Base-by-base conservation (phyloP, 2,113 vertebrate genomes). In the Prolemur simus region DNA sequence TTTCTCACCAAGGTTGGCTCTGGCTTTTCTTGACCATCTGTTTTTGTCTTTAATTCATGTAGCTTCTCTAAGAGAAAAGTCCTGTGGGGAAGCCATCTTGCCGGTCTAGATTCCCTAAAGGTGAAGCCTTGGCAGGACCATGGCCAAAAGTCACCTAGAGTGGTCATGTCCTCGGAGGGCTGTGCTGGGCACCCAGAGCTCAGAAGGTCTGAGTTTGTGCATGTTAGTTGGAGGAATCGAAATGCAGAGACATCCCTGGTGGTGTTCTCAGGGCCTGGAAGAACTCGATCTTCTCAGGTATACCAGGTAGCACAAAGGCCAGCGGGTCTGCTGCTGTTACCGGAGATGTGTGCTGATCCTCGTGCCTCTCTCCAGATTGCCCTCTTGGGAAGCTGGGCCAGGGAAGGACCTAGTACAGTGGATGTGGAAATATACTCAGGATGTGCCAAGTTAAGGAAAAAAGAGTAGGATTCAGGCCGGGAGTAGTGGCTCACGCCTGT, bases 31-130 rank as follows among this genome's bases (percentile, higher is more conserved):
- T 49, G 37, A 11, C 5, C 60, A n/a, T 21, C 20, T 47, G 3
- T 71, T 95, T 83, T 91, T 42, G 83, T 45, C 49, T 94, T 91
- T 86, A 87, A 88, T 82, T 87, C 83, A n/a, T 25, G 13, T 56
- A 42, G 18, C 21, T 80, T 32, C 47, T 73, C 27, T 52, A 73
- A 89, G 66, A 54, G 54, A 76, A 66, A 45, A 87, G 18, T 34
- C 23, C 45, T 8, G 0, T 80, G 42, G 74, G 23, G 42, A 83
- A 60, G 68, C 76, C 20, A 32, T 52, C 32, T 47, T 63, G 37
- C 47, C 21, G 12, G 1, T 76, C 64, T 56, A 52, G 47, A 23
- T 27, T 85, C 52, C 27, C 54, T 68, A 47, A 37, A 66, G 68
- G 27, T 45, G 89, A 88, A 18, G 25, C 13, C 42, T 87, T 64